Evolutionary conservation across 1,140 invertebrate species (phyloP).

Genomic region (Magallana angulata): DNA sequence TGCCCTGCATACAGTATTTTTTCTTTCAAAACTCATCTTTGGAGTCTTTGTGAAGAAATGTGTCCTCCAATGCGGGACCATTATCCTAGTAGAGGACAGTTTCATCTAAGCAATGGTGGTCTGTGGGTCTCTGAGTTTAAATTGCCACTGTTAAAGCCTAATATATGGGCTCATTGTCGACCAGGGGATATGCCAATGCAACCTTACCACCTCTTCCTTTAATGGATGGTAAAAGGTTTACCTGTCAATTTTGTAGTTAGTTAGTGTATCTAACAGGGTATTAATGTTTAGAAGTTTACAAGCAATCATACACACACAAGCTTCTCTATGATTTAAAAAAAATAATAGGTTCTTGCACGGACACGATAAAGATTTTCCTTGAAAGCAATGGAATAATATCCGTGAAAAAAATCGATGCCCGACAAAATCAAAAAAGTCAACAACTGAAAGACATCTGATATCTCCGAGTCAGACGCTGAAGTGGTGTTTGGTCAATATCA

Average conservation of each 20-base stretch:
- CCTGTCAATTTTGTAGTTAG: not conserved
- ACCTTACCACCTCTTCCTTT: not conserved
- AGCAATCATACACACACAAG: not conserved
- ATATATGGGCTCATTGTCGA: conserved; percentile 8
- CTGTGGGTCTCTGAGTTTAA: no score
- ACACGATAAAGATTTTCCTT: no score
- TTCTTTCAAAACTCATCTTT: not conserved
- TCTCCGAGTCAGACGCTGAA: no score
- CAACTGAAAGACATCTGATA: no score
- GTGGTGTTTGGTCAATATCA: no score
- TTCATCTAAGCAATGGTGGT: not conserved
- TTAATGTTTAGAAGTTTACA: not conserved
- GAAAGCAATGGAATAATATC: no score
- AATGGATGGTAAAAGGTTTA: not conserved
- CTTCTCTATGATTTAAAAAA: no score
- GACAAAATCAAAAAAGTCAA: no score
- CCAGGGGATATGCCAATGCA: not conserved
- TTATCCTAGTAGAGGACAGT: not conserved
- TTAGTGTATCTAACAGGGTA: not conserved
- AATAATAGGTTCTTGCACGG: no score
- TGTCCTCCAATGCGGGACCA: not conserved
- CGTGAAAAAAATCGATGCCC: no score
- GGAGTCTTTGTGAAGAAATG: not conserved
- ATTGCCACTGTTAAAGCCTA: not conserved
- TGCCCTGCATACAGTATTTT: not conserved